Percentiles rank a stretch among this genome's conserved stretches.
Conservation (phyloP, 2,888 invertebrate genomes). For the Venusia cambrica region DNA sequence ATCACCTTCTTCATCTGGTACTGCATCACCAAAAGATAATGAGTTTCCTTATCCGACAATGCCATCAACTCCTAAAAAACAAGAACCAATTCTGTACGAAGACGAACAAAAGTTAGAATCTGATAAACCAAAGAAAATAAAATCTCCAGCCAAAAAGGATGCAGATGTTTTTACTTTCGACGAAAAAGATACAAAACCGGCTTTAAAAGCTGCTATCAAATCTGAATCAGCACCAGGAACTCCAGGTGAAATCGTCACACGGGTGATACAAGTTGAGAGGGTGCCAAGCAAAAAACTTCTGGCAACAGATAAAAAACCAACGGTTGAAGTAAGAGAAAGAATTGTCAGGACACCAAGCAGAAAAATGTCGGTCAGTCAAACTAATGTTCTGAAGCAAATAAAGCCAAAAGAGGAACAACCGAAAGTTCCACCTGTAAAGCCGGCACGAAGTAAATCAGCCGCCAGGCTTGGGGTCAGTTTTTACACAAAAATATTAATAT, state of each 20-base stretch:
- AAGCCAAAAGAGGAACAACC: constrained; percentile 52
- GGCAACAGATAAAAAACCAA: constrained; percentile 57
- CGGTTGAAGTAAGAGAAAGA: constrained; percentile 65
- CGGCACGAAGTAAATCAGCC: constrained; percentile 74
- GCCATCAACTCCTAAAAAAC: constrained; percentile 60
- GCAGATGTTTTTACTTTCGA: constrained; percentile 52
- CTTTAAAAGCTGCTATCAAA: constrained; percentile 42
- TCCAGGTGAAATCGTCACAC: constrained; percentile 65
- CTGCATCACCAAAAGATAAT: constrained; percentile 57
- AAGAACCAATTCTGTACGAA: constrained; percentile 57
- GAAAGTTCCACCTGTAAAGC: constrained; percentile 69
- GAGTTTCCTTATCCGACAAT: constrained; percentile 51
- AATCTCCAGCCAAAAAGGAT: constrained; percentile 53
- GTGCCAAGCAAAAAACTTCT: constrained; percentile 66
- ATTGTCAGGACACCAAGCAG: constrained; percentile 71
- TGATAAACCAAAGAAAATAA: constrained; percentile 33
- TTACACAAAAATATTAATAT: constrained; percentile 61
- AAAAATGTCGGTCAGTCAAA: constrained; percentile 37
- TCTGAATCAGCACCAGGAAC: constrained; percentile 36
- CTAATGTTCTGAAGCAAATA: constrained; percentile 45
- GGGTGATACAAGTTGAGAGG: constrained; percentile 70
- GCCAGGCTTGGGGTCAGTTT: constrained; percentile 77
- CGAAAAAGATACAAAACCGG: constrained; percentile 50
- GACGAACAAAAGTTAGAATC: constrained; percentile 52
- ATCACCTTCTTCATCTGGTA: constrained; percentile 52